phyloP scores from a whole-genome alignment of 1,140 invertebrate genomes.

The Ericerus pela region DNA sequence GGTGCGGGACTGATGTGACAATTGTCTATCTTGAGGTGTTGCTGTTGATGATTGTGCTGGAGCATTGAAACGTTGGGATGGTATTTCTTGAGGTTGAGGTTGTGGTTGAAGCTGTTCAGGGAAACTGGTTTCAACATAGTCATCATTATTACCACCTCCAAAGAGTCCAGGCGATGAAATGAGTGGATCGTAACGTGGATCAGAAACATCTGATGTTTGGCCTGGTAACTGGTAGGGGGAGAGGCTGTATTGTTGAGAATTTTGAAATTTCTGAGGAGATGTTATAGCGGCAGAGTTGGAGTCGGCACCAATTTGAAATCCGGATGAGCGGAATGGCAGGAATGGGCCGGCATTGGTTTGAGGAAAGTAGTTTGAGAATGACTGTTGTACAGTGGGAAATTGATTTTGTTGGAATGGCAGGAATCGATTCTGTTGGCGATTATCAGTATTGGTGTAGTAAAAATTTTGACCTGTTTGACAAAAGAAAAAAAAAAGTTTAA shows the following conservation, averaged over 20 bases:
- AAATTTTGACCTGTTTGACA: conserved; percentile 22
- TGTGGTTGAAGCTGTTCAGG: no score
- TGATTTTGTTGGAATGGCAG: conserved; percentile 17
- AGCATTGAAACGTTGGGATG: no score
- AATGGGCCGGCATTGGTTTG: conserved; percentile 17
- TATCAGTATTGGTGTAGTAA: conserved; percentile 18
- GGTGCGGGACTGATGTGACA: not conserved
- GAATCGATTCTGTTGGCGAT: conserved; percentile 17
- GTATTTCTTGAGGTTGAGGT: no score
- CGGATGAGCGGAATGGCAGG: conserved; percentile 16
- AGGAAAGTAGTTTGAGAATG: conserved; percentile 19
- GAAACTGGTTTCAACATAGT: not conserved
- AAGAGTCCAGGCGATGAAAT: not conserved
- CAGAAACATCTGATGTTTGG: conserved; percentile 4
- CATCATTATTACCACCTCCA: not conserved
- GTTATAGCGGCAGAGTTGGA: conserved; percentile 6
- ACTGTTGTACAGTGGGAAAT: conserved; percentile 10
- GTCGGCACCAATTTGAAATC: not conserved
- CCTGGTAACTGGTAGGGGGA: conserved; percentile 13
- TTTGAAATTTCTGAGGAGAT: conserved; percentile 2
- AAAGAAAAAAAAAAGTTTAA: no score
- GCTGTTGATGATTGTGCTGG: not conserved
- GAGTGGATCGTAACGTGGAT: not conserved
- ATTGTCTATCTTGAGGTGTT: not conserved
- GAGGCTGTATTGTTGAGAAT: conserved; percentile 6